Conservation (phyloP, 1,140 invertebrate species). For the Acyrthosiphon pisum region DNA sequence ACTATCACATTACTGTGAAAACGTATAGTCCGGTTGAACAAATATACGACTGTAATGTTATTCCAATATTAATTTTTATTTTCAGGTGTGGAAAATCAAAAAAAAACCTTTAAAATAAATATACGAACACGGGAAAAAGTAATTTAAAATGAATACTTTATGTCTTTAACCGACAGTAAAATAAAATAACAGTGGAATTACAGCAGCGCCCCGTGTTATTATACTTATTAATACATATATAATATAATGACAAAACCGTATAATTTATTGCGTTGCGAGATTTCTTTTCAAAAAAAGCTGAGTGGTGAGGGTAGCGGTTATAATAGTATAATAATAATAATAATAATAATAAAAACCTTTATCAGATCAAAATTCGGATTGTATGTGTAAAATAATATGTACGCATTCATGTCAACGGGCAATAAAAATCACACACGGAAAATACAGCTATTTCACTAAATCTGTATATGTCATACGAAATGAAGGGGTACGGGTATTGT, state of each 20-base stretch:
- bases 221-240: conserved; percentile 1
- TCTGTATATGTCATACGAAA: conserved; percentile 16
- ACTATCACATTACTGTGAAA: no score
- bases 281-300: background rate
- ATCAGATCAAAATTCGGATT: conserved; percentile 33
- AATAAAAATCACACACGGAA: conserved; percentile 42
- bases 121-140: background rate
- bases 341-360: background rate
- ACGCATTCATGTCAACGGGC: conserved; percentile 45
- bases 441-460: background rate
- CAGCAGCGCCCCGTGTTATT: background rate
- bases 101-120: background rate
- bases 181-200: background rate
- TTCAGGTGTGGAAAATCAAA: background rate
- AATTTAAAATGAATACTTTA: conserved; percentile 15
- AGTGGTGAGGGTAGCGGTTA: background rate
- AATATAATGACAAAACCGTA: conserved; percentile 36
- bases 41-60: background rate
- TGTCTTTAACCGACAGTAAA: background rate
- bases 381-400: background rate
- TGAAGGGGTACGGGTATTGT: background rate
- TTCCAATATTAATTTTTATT: background rate
- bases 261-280: background rate
- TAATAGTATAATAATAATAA: background rate
- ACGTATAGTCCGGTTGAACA: background rate